Conservation (phyloP, 2,113 vertebrate species). For the Helogale parvula region DNA sequence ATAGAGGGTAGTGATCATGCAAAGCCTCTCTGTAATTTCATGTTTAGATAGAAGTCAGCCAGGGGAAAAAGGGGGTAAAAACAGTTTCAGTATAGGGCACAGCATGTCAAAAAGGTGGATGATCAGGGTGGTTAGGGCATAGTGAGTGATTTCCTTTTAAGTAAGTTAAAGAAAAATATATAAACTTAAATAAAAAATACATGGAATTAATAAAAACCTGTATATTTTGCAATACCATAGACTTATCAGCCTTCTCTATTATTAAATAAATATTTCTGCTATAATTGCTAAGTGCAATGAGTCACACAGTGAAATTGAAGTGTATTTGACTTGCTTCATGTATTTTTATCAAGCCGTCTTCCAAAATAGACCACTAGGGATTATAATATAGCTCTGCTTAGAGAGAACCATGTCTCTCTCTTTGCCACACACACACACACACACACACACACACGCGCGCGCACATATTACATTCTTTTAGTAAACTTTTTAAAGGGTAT, state of each 20-base stretch:
- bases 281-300: conserved; percentile 38
- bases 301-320: background rate
- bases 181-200: background rate
- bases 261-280: conserved; percentile 22
- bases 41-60: background rate
- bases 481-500: background rate
- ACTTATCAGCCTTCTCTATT: conserved; percentile 14
- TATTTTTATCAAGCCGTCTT: conserved; percentile 7
- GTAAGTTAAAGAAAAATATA: conserved; percentile 5
- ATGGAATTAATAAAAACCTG: conserved; percentile 4
- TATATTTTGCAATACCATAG: background rate
- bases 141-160: background rate
- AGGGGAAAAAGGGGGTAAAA: background rate
- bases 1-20: background rate
- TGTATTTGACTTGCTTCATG: background rate
- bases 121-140: background rate
- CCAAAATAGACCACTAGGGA: conserved; percentile 17
- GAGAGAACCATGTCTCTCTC: background rate
- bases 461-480: background rate
- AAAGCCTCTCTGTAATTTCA: background rate
- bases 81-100: background rate
- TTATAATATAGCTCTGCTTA: background rate
- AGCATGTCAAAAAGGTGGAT: background rate
- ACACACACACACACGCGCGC: background rate
- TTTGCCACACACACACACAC: background rate